Evolutionary conservation across 2,113 vertebrate genomes (phyloP), one percentile per base, ranked within the genome.

Genomic region (Periophthalmus modestus): DNA sequence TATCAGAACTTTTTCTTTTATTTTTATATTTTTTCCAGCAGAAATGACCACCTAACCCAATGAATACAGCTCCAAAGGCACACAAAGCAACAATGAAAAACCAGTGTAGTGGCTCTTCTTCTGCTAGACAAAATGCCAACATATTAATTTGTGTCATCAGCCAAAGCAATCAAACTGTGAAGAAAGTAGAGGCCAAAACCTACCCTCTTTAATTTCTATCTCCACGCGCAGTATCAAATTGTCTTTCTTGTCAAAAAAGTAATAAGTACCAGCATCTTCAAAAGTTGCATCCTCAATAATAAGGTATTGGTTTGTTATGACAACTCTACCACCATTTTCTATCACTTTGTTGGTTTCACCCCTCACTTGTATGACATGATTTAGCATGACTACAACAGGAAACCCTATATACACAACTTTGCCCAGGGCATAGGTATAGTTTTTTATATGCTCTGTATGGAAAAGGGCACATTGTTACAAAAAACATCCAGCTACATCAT

Each of bases 221-320:
- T 16, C 0, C 7, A 18, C 57, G 39, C 4, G 16, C 48, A 69
- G 15, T 24, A 14, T 74, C 66, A 88, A 58, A 77, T 85, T 36
- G 1, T 43, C 71, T 7, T 77, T 1, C 1, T 7, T 1, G 48
- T 89, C 90, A 48, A 36, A 82, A 66, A 87, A 75, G 13, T 75
- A 21, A 50, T 50, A 88, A 2, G 1, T 43, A 36, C 85, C 88
- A 48, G 71, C 28, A 28, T 90, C 85, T 15, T 0, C 0, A 0
- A 0, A 4, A 23, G 74, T 0, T 15, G 85, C 2, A 7, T 16
- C 1, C 24, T 4, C 0, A 10, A 91, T 74, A 12, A 47, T 5
- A 2, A 87, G 0, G 24, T 39, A 55, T 0, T n/a, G 0, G 0
- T 0, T 0, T 0, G 1, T 0, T 0, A 0, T 0, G 0, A 0